A percentile compares a stretch with the other conserved stretches of the same genome.
phyloP scores from a whole-genome alignment of 2,797 vertebrate genomes.

The Cyclura pinguis region DNA sequence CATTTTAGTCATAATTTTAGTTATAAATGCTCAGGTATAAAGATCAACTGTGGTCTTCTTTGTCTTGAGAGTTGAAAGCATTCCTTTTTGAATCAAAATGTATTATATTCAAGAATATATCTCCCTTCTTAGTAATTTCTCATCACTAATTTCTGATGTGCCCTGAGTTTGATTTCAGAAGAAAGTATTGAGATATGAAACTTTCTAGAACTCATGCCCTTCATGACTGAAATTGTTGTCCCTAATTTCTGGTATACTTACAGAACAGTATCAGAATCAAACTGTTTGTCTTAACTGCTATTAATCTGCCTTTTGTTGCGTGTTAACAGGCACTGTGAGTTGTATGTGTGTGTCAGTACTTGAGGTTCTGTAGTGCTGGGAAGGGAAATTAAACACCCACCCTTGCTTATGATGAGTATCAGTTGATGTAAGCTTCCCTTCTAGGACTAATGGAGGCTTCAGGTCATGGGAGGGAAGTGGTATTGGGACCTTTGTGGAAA shows the following conservation, averaged over 20 bases:
- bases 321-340: background rate
- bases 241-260: background rate
- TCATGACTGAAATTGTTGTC: background rate
- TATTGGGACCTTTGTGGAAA: background rate
- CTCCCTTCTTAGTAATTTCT: background rate
- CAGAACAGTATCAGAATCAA: background rate
- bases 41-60: background rate
- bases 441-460: background rate
- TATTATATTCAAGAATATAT: background rate
- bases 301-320: background rate
- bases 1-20: background rate
- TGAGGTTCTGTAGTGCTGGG: background rate
- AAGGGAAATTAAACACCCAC: background rate
- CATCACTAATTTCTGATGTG: background rate
- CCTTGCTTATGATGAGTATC: background rate
- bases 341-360: background rate
- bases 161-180: background rate
- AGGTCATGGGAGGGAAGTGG: background rate
- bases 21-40: background rate
- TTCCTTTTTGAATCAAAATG: background rate
- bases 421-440: background rate
- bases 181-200: background rate
- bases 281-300: background rate
- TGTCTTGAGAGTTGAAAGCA: background rate
- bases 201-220: background rate